Base-by-base conservation (phyloP, 2,888 invertebrate genomes). In the Reticulitermes lucifugus region DNA sequence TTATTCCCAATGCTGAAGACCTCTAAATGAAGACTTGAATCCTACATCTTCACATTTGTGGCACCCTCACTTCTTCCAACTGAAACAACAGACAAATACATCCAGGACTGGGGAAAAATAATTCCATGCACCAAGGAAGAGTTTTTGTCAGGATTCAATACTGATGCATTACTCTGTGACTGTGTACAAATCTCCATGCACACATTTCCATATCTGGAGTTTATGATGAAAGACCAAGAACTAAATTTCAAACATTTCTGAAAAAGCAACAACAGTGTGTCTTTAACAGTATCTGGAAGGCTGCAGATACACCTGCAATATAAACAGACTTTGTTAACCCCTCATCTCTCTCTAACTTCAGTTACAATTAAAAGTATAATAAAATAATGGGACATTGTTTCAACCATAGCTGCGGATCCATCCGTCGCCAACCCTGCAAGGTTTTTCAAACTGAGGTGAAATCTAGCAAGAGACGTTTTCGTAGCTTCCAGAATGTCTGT, bases 71-170 rank as follows among this genome's bases (percentile, higher is more conserved):
- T 41, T 81, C 81, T 70, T 35, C 60, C 25, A 60, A n/a, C 81
- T 81, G 81, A 81, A 81, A 81, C 81, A 81, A 81, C n/a, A 81
- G 65, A 81, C 81, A 81, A 22, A 81, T 79, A 59, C 59, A 79
- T 79, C 79, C 79, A 79, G 79, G 46, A 51, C 59, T 25, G 55
- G 59, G 59, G 59, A 29, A 79, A 79, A 59, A 79, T 22, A 43
- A 41, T 46, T 77, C 14, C 25, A 29, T 41, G 18, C 21, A 73
- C 73, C 73, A 73, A 73, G 73, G 73, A 73, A 73, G 29, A 73
- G 25, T 65, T 4, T 25, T n/a, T n/a, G n/a, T 10, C 55, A 55
- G 14, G n/a, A 65, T 65, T 65, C n/a, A 65, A 65, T 65, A 65
- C 2, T 18, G 12, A 18, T 55, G 18, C 51, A 14, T 65, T 65